Evolutionary conservation across 2,888 invertebrate species (phyloP).

Genomic region (Notodonta ziczac): DNA sequence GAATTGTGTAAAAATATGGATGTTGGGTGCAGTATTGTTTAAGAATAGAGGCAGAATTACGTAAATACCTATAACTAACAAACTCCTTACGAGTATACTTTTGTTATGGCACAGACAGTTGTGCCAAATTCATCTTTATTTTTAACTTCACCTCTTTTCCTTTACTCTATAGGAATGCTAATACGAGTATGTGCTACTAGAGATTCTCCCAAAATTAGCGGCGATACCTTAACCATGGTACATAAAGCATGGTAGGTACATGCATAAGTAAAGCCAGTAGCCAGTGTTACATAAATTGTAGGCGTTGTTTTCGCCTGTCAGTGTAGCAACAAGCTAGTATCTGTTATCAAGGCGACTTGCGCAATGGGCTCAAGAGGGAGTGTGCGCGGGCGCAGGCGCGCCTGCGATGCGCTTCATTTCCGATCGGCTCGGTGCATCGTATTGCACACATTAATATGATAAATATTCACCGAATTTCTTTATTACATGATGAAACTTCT

Average conservation of each 20-base stretch:
- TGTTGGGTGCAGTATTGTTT: background rate
- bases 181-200: too few species aligned
- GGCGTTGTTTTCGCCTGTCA: constrained; percentile 65
- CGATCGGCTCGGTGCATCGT: constrained; percentile 31
- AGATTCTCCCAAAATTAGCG: too few species aligned
- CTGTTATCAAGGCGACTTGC: constrained; percentile 65
- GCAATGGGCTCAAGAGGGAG: constrained; percentile 60
- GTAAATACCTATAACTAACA: background rate
- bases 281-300: constrained; percentile 61
- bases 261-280: constrained; percentile 35
- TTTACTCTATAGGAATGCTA: too few species aligned
- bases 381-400: constrained; percentile 39
- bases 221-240: constrained; percentile 19
- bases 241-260: constrained; percentile 31
- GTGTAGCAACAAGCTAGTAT: constrained; percentile 70
- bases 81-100: background rate
- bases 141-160: background rate
- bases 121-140: background rate
- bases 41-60: background rate
- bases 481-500: background rate
- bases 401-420: constrained; percentile 41
- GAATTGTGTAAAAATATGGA: too few species aligned
- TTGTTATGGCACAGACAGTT: background rate
- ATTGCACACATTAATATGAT: background rate
- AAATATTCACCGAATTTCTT: background rate